Evolutionary conservation across 2,113 vertebrate genomes (phyloP).

Genomic region (Parus major): DNA sequence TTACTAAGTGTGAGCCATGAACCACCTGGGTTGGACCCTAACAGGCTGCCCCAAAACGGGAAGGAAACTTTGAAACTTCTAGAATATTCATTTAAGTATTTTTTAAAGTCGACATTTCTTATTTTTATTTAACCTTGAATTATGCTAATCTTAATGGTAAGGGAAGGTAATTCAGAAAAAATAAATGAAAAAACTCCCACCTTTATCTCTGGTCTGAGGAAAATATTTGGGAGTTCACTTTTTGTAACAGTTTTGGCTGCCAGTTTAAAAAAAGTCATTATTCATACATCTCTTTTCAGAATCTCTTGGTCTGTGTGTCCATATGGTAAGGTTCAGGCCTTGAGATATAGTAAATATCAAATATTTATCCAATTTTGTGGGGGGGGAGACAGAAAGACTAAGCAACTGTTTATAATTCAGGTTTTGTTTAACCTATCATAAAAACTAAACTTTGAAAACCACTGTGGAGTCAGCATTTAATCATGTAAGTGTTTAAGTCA

Average conservation of each 20-base stretch:
- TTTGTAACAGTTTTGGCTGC: not conserved
- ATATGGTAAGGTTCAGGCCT: not conserved
- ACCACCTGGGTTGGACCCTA: not conserved
- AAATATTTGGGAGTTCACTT: not conserved
- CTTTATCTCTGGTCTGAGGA: not conserved
- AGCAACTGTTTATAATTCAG: not conserved
- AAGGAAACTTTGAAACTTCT: not conserved
- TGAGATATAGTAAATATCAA: not conserved
- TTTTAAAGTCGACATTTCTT: not conserved
- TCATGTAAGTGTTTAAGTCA: not conserved
- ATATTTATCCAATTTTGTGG: not conserved
- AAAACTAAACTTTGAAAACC: not conserved
- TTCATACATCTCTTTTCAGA: not conserved
- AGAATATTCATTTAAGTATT: not conserved
- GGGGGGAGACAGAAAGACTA: not conserved
- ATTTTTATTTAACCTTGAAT: not conserved
- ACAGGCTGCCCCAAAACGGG: not conserved
- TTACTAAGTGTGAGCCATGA: not conserved
- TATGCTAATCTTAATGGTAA: not conserved
- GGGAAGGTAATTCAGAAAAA: not conserved
- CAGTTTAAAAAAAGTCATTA: not conserved
- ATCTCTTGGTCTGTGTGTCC: not conserved
- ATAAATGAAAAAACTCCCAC: fast-evolving
- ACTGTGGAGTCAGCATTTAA: not conserved
- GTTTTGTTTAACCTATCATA: not conserved